phyloP scores from a whole-genome alignment of 2,113 vertebrate species.

The Colossoma macropomum region DNA sequence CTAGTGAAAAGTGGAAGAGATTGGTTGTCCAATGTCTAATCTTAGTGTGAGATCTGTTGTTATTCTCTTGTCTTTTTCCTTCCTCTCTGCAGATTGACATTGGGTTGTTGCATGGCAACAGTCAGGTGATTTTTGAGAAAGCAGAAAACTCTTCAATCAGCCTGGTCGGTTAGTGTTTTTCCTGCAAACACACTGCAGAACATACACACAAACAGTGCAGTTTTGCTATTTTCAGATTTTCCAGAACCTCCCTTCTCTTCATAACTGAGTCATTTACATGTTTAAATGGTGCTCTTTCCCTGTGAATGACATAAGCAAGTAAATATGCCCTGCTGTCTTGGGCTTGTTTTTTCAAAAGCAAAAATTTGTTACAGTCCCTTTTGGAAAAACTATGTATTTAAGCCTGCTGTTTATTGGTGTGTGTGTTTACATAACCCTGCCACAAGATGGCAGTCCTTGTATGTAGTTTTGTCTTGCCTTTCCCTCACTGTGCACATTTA shows the following conservation, averaged over 20 bases:
- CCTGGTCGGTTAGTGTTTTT: slow-evolving; percentile 86
- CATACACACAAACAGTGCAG: background rate
- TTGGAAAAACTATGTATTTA: too few species aligned
- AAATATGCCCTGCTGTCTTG: too few species aligned
- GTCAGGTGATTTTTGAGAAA: slow-evolving; percentile 97
- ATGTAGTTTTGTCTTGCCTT: background rate
- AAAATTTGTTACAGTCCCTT: too few species aligned
- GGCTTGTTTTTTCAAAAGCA: too few species aligned
- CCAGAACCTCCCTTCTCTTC: background rate
- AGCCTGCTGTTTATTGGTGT: background rate
- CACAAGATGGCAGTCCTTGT: slow-evolving; percentile 49
- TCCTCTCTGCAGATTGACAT: slow-evolving; percentile 79
- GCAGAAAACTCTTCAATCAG: slow-evolving; percentile 89
- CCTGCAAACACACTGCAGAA: background rate
- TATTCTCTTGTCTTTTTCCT: background rate
- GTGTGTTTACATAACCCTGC: slow-evolving; percentile 4
- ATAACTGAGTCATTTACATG: background rate
- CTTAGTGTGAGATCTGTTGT: background rate
- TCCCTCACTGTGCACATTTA: background rate
- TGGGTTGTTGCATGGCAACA: slow-evolving; percentile 90
- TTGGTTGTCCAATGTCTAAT: background rate
- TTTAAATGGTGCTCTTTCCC: background rate
- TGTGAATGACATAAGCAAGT: background rate
- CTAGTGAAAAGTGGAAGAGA: background rate
- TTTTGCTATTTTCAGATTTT: background rate